phyloP scores from a whole-genome alignment of 2,113 vertebrate genomes.

The Bos indicus region DNA sequence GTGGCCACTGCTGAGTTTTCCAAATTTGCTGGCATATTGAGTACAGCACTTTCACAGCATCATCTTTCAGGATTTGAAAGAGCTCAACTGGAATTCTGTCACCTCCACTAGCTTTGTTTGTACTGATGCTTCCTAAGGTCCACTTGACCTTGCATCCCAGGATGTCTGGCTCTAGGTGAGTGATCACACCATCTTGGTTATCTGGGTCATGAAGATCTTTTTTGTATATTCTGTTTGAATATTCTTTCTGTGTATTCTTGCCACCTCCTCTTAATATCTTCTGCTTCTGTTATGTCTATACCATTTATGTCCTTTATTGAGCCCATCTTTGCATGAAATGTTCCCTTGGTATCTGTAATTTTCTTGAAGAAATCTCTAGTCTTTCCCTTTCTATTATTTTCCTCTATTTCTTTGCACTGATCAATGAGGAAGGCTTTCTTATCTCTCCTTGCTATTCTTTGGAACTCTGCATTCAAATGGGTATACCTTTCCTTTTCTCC shows the following conservation, averaged over 20 bases:
- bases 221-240: not conserved
- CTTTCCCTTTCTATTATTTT: not conserved
- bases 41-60: not conserved
- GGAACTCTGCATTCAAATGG: not conserved
- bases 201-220: not conserved
- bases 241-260: not conserved
- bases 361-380: not conserved
- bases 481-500: not conserved
- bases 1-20: not conserved
- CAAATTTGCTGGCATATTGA: not conserved
- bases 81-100: not conserved
- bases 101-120: not conserved
- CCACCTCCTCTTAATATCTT: not conserved
- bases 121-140: not conserved
- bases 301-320: not conserved
- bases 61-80: not conserved
- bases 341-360: not conserved
- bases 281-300: not conserved
- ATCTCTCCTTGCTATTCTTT: not conserved
- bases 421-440: not conserved
- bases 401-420: not conserved
- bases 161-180: not conserved
- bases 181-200: not conserved
- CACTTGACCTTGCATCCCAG: not conserved
- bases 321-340: not conserved